Evolutionary conservation across 1,140 invertebrate genomes (phyloP).

Genomic region (Drosophila insularis): DNA sequence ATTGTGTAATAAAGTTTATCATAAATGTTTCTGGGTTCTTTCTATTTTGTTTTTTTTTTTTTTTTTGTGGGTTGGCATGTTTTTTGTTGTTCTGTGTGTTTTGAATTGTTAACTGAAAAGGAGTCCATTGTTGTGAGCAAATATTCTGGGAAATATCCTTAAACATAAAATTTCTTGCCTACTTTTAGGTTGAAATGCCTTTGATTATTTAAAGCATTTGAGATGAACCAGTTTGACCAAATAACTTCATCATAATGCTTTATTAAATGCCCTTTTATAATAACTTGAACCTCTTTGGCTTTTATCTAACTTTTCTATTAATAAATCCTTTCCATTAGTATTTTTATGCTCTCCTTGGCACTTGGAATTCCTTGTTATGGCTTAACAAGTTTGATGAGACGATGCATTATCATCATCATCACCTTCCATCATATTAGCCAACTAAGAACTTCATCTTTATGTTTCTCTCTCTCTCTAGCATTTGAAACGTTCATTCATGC

Average conservation of each 20-base stretch:
- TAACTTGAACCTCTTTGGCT: background rate
- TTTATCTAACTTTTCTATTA: background rate
- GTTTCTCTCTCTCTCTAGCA: background rate
- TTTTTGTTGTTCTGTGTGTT: background rate
- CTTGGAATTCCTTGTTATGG: slow-evolving; percentile 1
- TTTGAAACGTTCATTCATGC: background rate
- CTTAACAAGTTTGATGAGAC: slow-evolving; percentile 5
- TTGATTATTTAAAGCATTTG: background rate
- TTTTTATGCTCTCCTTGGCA: background rate
- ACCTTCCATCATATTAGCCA: slow-evolving; percentile 8
- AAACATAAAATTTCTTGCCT: background rate
- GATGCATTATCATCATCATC: slow-evolving; percentile 11
- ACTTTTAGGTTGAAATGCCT: background rate
- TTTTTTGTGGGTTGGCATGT: background rate
- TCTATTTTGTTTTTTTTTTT: too few species aligned
- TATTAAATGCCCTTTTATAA: background rate
- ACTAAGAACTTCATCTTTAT: background rate
- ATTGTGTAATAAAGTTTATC: slow-evolving; percentile 9
- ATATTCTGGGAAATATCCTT: background rate
- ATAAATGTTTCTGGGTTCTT: background rate
- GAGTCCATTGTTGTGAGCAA: background rate
- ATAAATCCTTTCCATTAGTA: background rate
- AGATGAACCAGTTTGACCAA: background rate
- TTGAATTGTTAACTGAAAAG: background rate
- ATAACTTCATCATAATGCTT: background rate